A percentile compares a stretch with the other conserved stretches of the same genome.
phyloP scores from a whole-genome alignment of 2,888 invertebrate genomes.

The Ormia ochracea region DNA sequence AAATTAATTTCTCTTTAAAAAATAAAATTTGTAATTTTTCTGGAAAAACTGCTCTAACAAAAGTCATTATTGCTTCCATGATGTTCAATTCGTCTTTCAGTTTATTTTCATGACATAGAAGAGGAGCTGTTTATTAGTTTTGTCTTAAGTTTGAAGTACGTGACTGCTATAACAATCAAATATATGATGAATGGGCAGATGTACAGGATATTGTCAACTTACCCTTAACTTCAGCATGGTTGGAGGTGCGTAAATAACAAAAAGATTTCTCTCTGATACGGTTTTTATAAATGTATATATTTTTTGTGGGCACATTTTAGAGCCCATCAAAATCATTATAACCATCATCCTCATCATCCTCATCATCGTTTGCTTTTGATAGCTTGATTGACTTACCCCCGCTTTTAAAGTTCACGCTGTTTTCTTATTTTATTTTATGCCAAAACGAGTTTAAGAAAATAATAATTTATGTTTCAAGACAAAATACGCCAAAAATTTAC shows the following conservation, averaged over 20 bases:
- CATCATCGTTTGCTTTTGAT: constrained; percentile 63
- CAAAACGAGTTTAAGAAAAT: not conserved
- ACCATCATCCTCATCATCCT: constrained; percentile 30
- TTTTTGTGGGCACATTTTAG: constrained; percentile 21
- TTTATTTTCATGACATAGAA: not conserved
- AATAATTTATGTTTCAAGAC: not conserved
- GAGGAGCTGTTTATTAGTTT: not conserved
- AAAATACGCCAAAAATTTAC: not conserved
- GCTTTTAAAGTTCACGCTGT: not conserved
- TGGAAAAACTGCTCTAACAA: constrained; percentile 52
- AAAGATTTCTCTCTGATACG: not conserved
- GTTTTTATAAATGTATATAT: not conserved
- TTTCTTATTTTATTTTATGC: not conserved
- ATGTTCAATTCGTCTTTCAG: not conserved
- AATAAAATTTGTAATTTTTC: not conserved
- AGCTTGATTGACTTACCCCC: constrained; percentile 64
- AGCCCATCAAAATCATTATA: constrained; percentile 25
- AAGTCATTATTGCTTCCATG: constrained; percentile 17
- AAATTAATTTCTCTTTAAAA: not conserved
- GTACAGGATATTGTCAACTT: constrained; percentile 5
- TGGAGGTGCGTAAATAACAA: not conserved
- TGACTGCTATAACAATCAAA: constrained; percentile 38
- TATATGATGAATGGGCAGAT: constrained; percentile 4
- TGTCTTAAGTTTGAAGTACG: constrained; percentile 27
- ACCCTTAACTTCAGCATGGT: constrained; percentile 18